A percentile compares a stretch with the other conserved stretches of the same genome.
These are phyloP conservation scores for Bembecia ichneumoniformis DNA, from an alignment of 2,888 invertebrate genomes.

Conservation along the genomic window DNA sequence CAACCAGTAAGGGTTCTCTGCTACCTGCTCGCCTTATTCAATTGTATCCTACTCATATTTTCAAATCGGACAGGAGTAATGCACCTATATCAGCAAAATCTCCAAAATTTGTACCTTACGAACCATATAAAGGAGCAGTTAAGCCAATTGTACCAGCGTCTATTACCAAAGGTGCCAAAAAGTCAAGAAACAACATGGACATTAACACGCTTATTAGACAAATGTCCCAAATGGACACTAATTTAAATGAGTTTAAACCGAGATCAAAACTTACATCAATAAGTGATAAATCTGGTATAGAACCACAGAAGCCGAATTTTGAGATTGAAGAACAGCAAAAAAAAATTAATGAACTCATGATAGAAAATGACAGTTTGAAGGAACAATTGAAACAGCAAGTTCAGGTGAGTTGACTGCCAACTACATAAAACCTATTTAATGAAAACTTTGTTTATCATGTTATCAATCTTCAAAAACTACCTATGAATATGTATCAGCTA, in stretches of 20 bases:
- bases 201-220: slow-evolving; percentile 78
- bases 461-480: no score
- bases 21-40: slow-evolving; percentile 45
- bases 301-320: slow-evolving; percentile 28
- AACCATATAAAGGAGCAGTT: slow-evolving; percentile 89
- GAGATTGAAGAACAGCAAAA: slow-evolving; percentile 70
- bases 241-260: slow-evolving; percentile 74
- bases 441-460: no score
- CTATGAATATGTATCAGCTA: no score
- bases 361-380: slow-evolving; percentile 80
- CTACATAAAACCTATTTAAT: no score
- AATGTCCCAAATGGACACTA: slow-evolving; percentile 78
- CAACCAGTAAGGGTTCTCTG: slow-evolving; percentile 28
- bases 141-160: slow-evolving; percentile 79
- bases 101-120: slow-evolving; percentile 90
- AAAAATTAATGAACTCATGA: slow-evolving; percentile 74
- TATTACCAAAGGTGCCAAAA: slow-evolving; percentile 46
- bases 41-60: slow-evolving; percentile 73
- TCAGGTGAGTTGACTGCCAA: slow-evolving; percentile 62
- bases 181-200: slow-evolving; percentile 74
- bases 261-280: slow-evolving; percentile 43
- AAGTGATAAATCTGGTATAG: slow-evolving; percentile 35
- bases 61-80: slow-evolving; percentile 70
- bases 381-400: slow-evolving; percentile 89
- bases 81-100: slow-evolving; percentile 73